These are phyloP conservation scores for roundworm (Caenorhabditis elegans) DNA, from an alignment of 1,140 invertebrate species.

Conservation along the genomic window WBcel235 BX284603.4:9925501-9926000, in stretches of 20 bases:
- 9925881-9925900: conserved; percentile 46
- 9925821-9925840: conserved; percentile 52
- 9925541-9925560: too few relatives aligned
- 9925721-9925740: conserved; percentile 45
- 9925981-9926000: neutral
- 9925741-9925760: conserved; percentile 42
- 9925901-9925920: conserved; percentile 48
- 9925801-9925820: conserved; percentile 14
- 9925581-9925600: too few relatives aligned
- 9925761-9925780: conserved; percentile 45
- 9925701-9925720: conserved; percentile 33
- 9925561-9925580: too few relatives aligned
- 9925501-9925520: too few relatives aligned
- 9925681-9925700: conserved; percentile 44
- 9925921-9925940: conserved; percentile 50
- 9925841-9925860: conserved; percentile 56
- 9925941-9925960: conserved; percentile 48
- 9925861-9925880: conserved; percentile 56
- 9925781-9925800: neutral
- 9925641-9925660: conserved; percentile 40
- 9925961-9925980: neutral
- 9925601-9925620: too few relatives aligned
- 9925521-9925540: too few relatives aligned
- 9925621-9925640: conserved; percentile 8
- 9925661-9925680: conserved; percentile 44